A percentile compares a stretch with the other conserved stretches of the same genome.
These are phyloP conservation scores for Hydractinia echinata DNA, from an alignment of 30 jellyfish, hydroid and myxozoan species.

Conservation along the genomic window DNA sequence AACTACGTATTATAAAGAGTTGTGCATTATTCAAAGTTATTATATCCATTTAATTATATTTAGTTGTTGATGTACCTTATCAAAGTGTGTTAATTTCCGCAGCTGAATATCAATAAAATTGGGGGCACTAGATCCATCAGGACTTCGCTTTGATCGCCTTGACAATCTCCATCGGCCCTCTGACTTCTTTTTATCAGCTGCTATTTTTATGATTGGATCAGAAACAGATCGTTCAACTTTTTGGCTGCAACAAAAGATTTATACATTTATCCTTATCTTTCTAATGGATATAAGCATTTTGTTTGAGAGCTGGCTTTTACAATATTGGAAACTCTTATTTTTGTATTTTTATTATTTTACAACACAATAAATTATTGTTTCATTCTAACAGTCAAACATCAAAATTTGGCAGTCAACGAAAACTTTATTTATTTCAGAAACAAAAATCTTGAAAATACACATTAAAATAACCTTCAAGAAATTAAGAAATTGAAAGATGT, in stretches of 20 bases:
- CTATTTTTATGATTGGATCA: conserved; percentile 24
- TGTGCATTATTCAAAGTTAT: too few species aligned
- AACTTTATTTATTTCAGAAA: conserved; percentile 16
- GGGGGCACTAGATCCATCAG: conserved; percentile 35
- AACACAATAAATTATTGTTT: neutral
- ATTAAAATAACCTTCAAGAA: neutral
- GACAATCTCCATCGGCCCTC: conserved; percentile 53
- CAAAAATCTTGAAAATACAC: neutral
- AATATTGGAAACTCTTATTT: too few species aligned
- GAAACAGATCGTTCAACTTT: conserved; percentile 21
- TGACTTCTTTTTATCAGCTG: conserved; percentile 35
- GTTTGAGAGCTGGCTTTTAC: too few species aligned
- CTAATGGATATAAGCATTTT: too few species aligned
- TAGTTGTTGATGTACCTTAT: conserved; percentile 41
- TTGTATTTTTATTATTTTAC: too few species aligned
- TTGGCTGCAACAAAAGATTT: neutral
- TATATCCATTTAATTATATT: too few species aligned
- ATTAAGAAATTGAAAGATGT: neutral
- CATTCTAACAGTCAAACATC: neutral
- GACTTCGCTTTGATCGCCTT: conserved; percentile 26
- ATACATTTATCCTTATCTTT: neutral
- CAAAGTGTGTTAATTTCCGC: conserved; percentile 65
- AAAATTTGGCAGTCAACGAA: neutral
- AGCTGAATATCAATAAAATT: conserved; percentile 53
- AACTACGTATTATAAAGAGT: too few species aligned